Evolutionary conservation across 2,888 invertebrate genomes (phyloP).

Genomic region (Myopa tessellatipennis): DNA sequence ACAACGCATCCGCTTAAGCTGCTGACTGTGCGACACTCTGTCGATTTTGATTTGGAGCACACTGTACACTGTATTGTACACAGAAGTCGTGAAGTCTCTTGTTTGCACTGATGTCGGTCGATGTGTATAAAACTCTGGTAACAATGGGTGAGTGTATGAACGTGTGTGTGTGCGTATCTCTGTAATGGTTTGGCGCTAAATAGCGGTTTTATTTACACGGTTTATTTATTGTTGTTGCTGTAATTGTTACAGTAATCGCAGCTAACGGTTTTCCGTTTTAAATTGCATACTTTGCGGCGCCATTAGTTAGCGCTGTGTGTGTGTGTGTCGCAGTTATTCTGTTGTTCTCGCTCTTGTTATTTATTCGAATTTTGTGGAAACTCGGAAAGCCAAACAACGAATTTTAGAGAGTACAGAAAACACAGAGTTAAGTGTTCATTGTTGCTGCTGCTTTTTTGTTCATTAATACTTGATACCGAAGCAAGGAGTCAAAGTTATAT

Average conservation of each 20-base stretch:
- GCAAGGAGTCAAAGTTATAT: too few species aligned
- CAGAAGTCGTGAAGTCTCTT: too few species aligned
- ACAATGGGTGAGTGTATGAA: neutral
- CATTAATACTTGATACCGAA: too few species aligned
- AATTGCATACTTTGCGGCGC: slow-evolving; percentile 28
- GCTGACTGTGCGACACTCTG: neutral
- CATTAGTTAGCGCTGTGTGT: slow-evolving; percentile 1
- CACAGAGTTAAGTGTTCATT: too few species aligned
- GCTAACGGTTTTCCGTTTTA: slow-evolving; percentile 21
- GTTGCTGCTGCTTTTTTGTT: too few species aligned
- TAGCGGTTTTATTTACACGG: slow-evolving; percentile 22
- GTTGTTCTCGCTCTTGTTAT: neutral
- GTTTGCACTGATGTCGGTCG: neutral
- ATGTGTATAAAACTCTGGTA: neutral
- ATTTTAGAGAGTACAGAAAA: too few species aligned
- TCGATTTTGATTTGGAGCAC: neutral
- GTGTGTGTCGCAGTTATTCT: neutral
- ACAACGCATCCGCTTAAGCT: neutral
- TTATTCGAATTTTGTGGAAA: neutral
- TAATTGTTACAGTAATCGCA: slow-evolving; percentile 22
- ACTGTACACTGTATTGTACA: neutral
- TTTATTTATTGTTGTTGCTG: slow-evolving; percentile 20
- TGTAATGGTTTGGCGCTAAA: slow-evolving; percentile 11
- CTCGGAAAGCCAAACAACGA: neutral
- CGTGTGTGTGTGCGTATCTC: neutral